Evolutionary conservation across 1,140 invertebrate genomes (phyloP).

Genomic region (Oreohelix idahoensis): DNA sequence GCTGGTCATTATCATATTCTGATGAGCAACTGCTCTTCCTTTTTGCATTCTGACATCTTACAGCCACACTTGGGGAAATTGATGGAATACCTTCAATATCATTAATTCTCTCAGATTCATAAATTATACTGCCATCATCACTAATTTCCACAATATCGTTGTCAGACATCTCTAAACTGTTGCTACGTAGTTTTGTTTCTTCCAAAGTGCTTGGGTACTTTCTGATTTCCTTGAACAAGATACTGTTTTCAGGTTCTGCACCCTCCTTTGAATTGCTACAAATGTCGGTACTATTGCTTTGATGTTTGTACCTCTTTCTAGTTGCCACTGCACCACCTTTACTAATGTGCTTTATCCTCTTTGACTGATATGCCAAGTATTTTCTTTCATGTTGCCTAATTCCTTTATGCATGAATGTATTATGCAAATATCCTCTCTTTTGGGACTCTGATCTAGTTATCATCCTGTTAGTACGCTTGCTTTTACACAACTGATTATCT

Average conservation of each 20-base stretch:
- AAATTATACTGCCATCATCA: not conserved
- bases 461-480: not conserved
- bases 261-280: not conserved
- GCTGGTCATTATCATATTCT: not conserved
- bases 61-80: not conserved
- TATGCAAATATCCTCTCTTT: not conserved
- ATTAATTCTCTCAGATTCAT: not conserved
- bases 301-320: not conserved
- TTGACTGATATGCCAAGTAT: not conserved
- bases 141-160: not conserved
- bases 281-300: not conserved
- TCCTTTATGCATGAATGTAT: not conserved
- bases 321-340: not conserved
- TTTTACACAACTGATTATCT: no score
- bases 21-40: not conserved
- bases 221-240: not conserved
- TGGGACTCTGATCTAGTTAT: not conserved
- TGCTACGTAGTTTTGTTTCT: not conserved
- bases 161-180: slow-evolving; percentile 3
- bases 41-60: not conserved
- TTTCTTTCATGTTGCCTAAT: not conserved
- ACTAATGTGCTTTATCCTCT: not conserved
- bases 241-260: not conserved
- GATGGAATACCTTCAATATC: not conserved
- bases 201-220: not conserved